Conservation (phyloP, 2,113 vertebrate species). For the Phylloscopus trochilus region DNA sequence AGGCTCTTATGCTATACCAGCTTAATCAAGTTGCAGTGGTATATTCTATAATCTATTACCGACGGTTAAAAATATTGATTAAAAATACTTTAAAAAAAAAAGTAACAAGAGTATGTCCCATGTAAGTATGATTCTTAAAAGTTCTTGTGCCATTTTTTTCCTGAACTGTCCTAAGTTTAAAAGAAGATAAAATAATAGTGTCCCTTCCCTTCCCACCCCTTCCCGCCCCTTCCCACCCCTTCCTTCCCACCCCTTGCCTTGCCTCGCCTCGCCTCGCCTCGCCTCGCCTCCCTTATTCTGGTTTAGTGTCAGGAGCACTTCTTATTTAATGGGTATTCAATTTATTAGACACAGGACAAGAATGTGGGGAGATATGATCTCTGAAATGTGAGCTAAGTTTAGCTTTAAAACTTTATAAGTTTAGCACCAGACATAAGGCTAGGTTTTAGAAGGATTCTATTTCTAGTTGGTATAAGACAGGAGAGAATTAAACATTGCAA, state of each 20-base stretch:
- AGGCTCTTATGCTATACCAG: background rate
- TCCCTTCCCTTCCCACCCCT: background rate
- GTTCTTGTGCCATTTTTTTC: background rate
- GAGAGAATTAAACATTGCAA: background rate
- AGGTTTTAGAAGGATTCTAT: background rate
- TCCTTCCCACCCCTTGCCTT: no score
- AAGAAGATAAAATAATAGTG: background rate
- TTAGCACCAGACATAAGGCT: background rate
- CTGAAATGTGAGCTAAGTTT: background rate
- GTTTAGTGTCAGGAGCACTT: background rate
- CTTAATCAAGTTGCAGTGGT: background rate
- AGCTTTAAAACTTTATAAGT: background rate
- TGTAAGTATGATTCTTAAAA: background rate
- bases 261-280: background rate
- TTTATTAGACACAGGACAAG: background rate
- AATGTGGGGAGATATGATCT: background rate
- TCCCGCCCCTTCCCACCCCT: background rate
- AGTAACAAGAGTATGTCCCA: background rate
- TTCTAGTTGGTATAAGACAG: background rate
- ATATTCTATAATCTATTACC: background rate
- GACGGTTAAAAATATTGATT: background rate
- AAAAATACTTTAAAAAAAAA: background rate
- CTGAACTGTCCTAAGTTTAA: background rate
- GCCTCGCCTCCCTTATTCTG: background rate
- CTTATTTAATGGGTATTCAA: background rate